Percentiles rank a stretch among this genome's conserved stretches.
Evolutionary conservation across 2,888 invertebrate species (phyloP).

Genomic region (Drosophila mimica): DNA sequence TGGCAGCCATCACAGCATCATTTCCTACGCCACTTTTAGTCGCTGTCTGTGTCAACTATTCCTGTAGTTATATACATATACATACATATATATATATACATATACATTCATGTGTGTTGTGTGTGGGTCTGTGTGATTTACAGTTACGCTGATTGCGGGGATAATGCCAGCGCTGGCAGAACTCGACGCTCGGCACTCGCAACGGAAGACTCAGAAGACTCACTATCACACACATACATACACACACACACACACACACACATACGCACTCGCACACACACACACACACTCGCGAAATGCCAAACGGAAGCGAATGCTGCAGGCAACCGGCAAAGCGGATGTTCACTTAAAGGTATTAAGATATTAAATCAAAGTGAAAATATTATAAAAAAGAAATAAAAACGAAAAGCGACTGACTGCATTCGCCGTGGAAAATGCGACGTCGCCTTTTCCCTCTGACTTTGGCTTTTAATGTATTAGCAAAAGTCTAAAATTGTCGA

Average conservation of each 20-base stretch:
- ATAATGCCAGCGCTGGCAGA: conserved; percentile 61
- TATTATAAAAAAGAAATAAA: conserved; percentile 43
- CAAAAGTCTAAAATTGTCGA: conserved; percentile 42
- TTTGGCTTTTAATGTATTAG: conserved; percentile 75
- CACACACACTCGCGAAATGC: conserved; percentile 2
- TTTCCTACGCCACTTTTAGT: conserved; percentile 73
- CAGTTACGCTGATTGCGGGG: conserved; percentile 76
- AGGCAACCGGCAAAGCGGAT: conserved; percentile 67
- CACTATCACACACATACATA: background rate
- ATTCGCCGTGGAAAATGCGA: conserved; percentile 65
- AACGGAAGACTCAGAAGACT: conserved; percentile 47
- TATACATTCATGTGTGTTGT: conserved; percentile 3
- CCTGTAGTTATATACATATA: conserved; percentile 43
- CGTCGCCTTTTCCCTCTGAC: conserved; percentile 58
- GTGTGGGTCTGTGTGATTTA: conserved; percentile 68
- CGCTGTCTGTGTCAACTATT: conserved; percentile 70
- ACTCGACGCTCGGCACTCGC: conserved; percentile 19
- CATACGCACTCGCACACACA: background rate
- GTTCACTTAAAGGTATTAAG: conserved; percentile 79
- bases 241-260: background rate
- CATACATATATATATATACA: background rate
- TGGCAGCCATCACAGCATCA: conserved; percentile 72
- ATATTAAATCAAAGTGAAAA: conserved; percentile 79
- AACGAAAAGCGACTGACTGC: conserved; percentile 56
- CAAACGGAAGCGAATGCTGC: conserved; percentile 45